Conservation (phyloP, 2,113 vertebrate genomes). For the Elgaria multicarinata region DNA sequence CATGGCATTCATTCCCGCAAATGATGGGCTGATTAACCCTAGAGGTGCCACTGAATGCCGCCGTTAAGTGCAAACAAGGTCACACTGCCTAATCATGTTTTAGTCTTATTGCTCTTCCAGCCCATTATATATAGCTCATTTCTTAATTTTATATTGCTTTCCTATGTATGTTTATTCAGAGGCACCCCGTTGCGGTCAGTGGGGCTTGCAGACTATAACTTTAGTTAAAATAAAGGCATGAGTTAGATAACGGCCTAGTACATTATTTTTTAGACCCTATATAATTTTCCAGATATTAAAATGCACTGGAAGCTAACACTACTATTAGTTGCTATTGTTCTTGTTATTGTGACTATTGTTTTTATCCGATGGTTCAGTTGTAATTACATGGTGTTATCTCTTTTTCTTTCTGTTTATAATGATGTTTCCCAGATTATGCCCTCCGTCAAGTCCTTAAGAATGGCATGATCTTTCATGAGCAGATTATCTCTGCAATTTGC, state of each 20-base stretch:
- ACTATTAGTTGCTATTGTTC: constrained; percentile 50
- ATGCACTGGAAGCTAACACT: neutral
- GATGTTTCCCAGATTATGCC: constrained; percentile 9
- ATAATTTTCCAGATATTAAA: neutral
- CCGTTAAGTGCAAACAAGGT: too few species aligned
- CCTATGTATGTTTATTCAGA: neutral
- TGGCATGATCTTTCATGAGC: neutral
- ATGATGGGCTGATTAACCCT: too few species aligned
- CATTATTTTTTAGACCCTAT: neutral
- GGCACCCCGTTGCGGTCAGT: neutral
- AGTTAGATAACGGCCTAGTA: neutral
- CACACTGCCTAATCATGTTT: neutral
- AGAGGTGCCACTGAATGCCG: too few species aligned
- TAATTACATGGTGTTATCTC: constrained; percentile 34
- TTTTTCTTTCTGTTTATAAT: neutral
- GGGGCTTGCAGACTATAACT: neutral
- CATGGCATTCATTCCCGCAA: too few species aligned
- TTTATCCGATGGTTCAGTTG: constrained; percentile 35
- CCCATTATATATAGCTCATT: neutral
- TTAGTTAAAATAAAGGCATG: neutral
- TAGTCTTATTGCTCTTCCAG: neutral
- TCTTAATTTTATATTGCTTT: neutral
- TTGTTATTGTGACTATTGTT: constrained; percentile 11
- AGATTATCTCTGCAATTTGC: constrained; percentile 5
- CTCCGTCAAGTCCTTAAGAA: neutral